Conservation (phyloP, 2,888 invertebrate species). For the Drosophila recens region DNA sequence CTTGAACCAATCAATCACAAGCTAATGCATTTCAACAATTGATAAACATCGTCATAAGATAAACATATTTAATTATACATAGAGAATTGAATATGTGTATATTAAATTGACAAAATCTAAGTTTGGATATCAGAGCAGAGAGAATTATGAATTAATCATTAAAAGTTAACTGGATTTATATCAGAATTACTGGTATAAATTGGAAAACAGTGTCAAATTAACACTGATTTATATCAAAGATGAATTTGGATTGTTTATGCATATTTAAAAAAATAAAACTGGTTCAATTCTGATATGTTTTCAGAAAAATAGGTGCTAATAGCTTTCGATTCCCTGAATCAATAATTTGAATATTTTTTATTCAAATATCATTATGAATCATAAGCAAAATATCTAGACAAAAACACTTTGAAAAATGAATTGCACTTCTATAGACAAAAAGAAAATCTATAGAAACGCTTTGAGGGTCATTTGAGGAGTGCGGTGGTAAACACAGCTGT, state of each 20-base stretch:
- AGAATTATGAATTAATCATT: neutral
- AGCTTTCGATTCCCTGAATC: neutral
- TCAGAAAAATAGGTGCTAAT: neutral
- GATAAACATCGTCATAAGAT: neutral
- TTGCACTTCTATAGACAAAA: conserved; percentile 18
- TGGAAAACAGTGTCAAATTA: neutral
- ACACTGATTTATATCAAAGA: neutral
- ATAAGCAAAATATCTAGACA: conserved; percentile 4
- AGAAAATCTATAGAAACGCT: conserved; percentile 10
- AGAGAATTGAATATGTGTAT: neutral
- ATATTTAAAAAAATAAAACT: neutral
- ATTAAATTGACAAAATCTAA: neutral
- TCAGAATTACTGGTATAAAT: neutral
- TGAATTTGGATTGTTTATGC: neutral
- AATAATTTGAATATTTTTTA: conserved; percentile 9
- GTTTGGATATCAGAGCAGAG: neutral
- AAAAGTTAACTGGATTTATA: neutral
- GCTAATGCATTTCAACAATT: conserved; percentile 2
- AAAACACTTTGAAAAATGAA: conserved; percentile 19
- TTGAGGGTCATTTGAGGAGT: conserved; percentile 20
- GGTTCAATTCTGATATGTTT: conserved; percentile 1
- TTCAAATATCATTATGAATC: conserved; percentile 16
- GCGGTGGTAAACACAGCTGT: conserved; percentile 5
- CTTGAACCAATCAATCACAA: conserved; percentile 14
- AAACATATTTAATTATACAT: neutral